These are phyloP conservation scores for Drosophila ogumai DNA, from an alignment of 1,140 invertebrate genomes.

Conservation along the genomic window DNA sequence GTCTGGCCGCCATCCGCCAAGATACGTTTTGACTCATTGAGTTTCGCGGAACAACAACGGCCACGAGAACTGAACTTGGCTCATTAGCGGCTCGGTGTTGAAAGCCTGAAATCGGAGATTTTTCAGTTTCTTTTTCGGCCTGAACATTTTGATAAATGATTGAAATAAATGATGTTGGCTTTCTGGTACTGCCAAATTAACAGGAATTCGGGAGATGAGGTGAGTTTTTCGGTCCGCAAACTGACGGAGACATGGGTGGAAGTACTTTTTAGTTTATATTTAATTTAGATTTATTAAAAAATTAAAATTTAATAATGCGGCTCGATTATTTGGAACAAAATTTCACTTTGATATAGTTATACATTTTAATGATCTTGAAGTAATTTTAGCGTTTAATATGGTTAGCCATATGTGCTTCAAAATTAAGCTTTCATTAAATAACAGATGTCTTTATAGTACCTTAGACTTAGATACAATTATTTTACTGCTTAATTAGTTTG, in stretches of 20 bases:
- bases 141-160: constrained; percentile 74
- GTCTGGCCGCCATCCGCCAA: constrained; percentile 41
- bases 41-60: constrained; percentile 42
- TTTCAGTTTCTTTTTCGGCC: constrained; percentile 38
- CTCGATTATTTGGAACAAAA: too few relatives aligned
- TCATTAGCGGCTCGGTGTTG: constrained; percentile 68
- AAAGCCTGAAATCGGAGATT: constrained; percentile 53
- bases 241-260: neutral
- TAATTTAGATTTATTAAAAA: too few relatives aligned
- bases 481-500: too few relatives aligned
- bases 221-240: constrained; percentile 4
- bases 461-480: too few relatives aligned
- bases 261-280: neutral
- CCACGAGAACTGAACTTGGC: constrained; percentile 58
- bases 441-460: too few relatives aligned
- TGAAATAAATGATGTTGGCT: constrained; percentile 70
- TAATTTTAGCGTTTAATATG: too few relatives aligned
- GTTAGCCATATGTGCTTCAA: too few relatives aligned
- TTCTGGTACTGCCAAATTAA: constrained; percentile 42
- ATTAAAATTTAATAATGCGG: too few relatives aligned
- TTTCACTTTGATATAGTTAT: too few relatives aligned
- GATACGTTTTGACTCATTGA: constrained; percentile 53
- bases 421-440: too few relatives aligned
- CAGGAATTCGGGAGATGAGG: constrained; percentile 32
- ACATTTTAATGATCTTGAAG: too few relatives aligned